Percentiles rank a stretch among this genome's conserved stretches.
These are phyloP conservation scores for Hippocampus kuda DNA, from an alignment of 2,797 vertebrate species.

Conservation along the genomic window DNA sequence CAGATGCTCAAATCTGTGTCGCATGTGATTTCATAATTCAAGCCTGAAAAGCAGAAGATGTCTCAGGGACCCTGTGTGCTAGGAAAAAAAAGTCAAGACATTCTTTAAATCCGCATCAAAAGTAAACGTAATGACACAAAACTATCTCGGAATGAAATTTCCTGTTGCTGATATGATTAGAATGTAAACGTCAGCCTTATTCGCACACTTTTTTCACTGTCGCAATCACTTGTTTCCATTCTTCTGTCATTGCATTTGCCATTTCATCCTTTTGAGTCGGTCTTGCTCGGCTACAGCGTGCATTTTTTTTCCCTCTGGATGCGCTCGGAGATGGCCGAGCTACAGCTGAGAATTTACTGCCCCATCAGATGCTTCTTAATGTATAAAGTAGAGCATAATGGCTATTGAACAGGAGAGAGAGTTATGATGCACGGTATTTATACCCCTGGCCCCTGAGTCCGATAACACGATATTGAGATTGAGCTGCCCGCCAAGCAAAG, in stretches of 20 bases:
- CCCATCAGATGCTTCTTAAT: conserved; percentile 68
- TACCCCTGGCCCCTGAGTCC: conserved; percentile 64
- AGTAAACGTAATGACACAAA: too few relatives aligned
- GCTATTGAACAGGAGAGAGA: conserved; percentile 71
- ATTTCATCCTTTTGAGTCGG: conserved; percentile 25
- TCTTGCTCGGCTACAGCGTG: conserved; percentile 25
- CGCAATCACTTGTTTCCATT: conserved; percentile 11
- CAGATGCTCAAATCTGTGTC: too few relatives aligned
- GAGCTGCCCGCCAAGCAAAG: conserved; percentile 53
- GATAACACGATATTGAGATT: conserved; percentile 68
- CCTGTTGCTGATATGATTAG: too few relatives aligned
- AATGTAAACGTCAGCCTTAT: too few relatives aligned
- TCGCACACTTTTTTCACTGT: conserved; percentile 5
- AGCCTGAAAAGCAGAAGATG: too few relatives aligned
- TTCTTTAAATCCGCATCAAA: too few relatives aligned
- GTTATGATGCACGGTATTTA: conserved; percentile 69
- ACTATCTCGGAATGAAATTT: too few relatives aligned
- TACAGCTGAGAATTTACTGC: conserved; percentile 69
- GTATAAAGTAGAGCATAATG: conserved; percentile 69
- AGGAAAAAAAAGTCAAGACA: too few relatives aligned
- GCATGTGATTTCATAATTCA: too few relatives aligned
- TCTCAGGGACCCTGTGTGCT: too few relatives aligned
- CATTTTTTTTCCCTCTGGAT: conserved; percentile 38
- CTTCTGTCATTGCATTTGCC: conserved; percentile 7
- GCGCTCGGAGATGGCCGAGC: conserved; percentile 43